Conservation (phyloP, 2,888 invertebrate species). For the Girardia tigrina region DNA sequence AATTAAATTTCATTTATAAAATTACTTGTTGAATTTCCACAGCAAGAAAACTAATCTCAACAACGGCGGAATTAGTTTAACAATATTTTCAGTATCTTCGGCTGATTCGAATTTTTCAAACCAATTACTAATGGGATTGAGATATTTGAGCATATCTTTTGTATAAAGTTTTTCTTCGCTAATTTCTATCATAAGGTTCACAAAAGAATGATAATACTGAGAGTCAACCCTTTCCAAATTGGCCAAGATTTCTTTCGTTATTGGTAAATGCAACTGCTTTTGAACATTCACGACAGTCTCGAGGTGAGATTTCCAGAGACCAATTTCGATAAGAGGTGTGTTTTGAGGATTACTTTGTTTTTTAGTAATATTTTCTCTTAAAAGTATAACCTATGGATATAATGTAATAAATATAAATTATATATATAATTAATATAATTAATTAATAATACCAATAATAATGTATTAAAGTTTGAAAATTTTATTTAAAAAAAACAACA, state of each 20-base stretch:
- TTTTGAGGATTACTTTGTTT: background rate
- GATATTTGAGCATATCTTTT: constrained; percentile 43
- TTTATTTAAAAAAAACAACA: background rate
- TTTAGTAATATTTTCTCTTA: background rate
- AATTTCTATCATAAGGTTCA: constrained; percentile 44
- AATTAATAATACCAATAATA: no score
- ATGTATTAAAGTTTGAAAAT: background rate
- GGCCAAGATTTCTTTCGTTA: constrained; percentile 46
- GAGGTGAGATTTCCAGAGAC: constrained; percentile 46
- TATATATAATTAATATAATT: no score
- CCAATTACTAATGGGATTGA: constrained; percentile 44
- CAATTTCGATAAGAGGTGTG: constrained; percentile 45
- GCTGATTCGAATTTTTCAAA: constrained; percentile 44
- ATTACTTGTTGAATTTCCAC: constrained; percentile 41
- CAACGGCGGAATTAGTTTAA: constrained; percentile 46
- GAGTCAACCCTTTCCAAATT: constrained; percentile 48
- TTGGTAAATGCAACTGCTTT: constrained; percentile 45
- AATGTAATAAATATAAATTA: background rate
- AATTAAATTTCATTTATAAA: no score
- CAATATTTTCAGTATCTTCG: constrained; percentile 41
- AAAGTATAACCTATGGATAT: background rate
- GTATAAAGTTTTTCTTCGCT: constrained; percentile 40
- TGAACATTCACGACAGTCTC: constrained; percentile 45
- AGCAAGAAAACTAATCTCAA: constrained; percentile 46
- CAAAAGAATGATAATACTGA: constrained; percentile 45